These are phyloP conservation scores for Sipha flava DNA, from an alignment of 1,140 invertebrate genomes.

Conservation along the genomic window DNA sequence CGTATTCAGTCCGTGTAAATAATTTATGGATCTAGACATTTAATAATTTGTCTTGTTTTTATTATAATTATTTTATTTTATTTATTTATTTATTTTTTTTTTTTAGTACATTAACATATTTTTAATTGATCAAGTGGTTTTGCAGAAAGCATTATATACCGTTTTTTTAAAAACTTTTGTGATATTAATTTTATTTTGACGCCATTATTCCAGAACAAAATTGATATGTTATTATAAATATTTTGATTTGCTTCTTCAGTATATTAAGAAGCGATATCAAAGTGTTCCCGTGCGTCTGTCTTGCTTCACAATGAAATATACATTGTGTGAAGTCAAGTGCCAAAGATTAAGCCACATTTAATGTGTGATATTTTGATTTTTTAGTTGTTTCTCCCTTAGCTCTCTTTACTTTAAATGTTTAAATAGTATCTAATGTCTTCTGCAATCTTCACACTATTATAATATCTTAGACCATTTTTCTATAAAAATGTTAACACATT, in stretches of 20 bases:
- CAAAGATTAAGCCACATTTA: constrained; percentile 20
- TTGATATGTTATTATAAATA: background rate
- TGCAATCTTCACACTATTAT: constrained; percentile 28
- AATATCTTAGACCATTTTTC: background rate
- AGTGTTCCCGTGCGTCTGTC: background rate
- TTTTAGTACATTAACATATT: constrained; percentile 26
- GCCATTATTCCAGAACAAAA: constrained; percentile 7
- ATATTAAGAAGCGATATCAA: background rate
- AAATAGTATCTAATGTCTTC: constrained; percentile 23
- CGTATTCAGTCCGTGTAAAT: constrained; percentile 10
- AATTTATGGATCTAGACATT: constrained; percentile 6
- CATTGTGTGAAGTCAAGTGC: constrained; percentile 29
- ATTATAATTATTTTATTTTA: background rate
- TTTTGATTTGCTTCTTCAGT: background rate
- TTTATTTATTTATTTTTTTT: too few species aligned
- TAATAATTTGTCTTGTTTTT: constrained; percentile 12
- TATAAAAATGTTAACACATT: background rate
- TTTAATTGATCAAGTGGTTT: constrained; percentile 32
- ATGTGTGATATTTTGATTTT: background rate
- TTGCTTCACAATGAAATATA: constrained; percentile 22
- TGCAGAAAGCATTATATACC: constrained; percentile 26
- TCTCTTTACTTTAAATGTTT: constrained; percentile 4
- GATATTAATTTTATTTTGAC: constrained; percentile 29
- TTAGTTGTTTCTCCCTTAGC: constrained; percentile 1
- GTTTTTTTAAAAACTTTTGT: constrained; percentile 18